phyloP scores from a whole-genome alignment of 1,140 invertebrate genomes.

The Achatina immaculata region DNA sequence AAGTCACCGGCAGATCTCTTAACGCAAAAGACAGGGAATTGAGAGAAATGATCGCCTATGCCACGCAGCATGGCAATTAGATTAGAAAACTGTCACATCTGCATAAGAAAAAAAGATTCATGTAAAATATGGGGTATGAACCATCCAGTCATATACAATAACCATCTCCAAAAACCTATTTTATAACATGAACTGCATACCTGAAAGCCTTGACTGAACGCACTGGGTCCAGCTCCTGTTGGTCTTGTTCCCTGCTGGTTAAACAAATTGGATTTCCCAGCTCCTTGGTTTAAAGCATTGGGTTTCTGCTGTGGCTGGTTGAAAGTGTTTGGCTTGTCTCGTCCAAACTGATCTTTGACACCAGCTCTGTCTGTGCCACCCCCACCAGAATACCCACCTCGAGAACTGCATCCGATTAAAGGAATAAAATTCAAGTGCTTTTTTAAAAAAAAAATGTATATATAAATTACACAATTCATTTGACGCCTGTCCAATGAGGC shows the following conservation, averaged over 20 bases:
- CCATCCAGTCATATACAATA: too few relatives aligned
- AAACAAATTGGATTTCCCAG: background rate
- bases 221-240: background rate
- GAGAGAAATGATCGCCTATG: too few relatives aligned
- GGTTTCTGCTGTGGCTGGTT: slow-evolving; percentile 1
- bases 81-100: too few relatives aligned
- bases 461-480: background rate
- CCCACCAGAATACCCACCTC: background rate
- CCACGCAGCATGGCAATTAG: too few relatives aligned
- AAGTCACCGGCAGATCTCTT: too few relatives aligned
- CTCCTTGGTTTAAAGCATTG: background rate
- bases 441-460: background rate
- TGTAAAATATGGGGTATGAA: too few relatives aligned
- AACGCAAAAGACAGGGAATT: too few relatives aligned
- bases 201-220: background rate
- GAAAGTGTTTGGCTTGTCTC: slow-evolving; percentile 14
- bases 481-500: background rate
- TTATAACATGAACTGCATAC: too few relatives aligned
- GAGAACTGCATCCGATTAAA: background rate
- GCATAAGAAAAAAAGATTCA: too few relatives aligned
- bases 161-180: too few relatives aligned
- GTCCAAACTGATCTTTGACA: slow-evolving; percentile 16
- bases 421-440: background rate
- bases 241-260: background rate
- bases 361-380: background rate